Base-by-base conservation (phyloP, 2,797 vertebrate genomes). In the Cynodonichthys magdalenae region DNA sequence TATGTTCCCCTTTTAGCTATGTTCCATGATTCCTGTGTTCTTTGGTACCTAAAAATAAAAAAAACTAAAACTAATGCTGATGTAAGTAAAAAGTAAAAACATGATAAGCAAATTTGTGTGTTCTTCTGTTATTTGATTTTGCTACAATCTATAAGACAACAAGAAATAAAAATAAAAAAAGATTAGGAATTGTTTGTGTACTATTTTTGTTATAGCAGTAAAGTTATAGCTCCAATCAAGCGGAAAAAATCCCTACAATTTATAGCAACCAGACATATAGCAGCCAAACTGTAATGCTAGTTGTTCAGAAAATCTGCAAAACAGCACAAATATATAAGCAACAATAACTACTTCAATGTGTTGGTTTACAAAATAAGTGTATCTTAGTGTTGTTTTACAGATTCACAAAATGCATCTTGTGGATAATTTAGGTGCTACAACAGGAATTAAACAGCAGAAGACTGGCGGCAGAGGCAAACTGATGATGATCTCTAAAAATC, bases 261-360 rank as follows among this genome's bases (percentile, higher is more conserved):
- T 15, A 27, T n/a, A 31, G 2, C 8, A 58, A 55, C 3, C 49
- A 18, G 24, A 24, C 24, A 24, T 24, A 45, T 55, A n/a, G 29
- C 46, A 65, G 31, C 31, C 31, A 55, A 52, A 6, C 0, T 49
- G 50, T 20, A 47, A 39, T 20, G 51, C 8, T 6, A 17, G 15
- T 28, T 15, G 36, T 64, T 79, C 48, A 84, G 72, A 34, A 67
- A 71, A 79, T 65, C 65, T 66, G 53, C 24, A 74, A 77, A 80
- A 72, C 59, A 74, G 66, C 75, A 81, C n/a, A 69, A 27, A 62
- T 8, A 44, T 2, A 47, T 36, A 24, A 42, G 49, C 34, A 0
- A 6, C 5, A 54, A 44, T 44, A 17, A 44, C 8, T 10, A 7
- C 5, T 7, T 31, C 19, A 20, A 39, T 36, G 18, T 49, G 15